Evolutionary conservation across 2,888 invertebrate species (phyloP).

Genomic region (Diplolepis rosae): DNA sequence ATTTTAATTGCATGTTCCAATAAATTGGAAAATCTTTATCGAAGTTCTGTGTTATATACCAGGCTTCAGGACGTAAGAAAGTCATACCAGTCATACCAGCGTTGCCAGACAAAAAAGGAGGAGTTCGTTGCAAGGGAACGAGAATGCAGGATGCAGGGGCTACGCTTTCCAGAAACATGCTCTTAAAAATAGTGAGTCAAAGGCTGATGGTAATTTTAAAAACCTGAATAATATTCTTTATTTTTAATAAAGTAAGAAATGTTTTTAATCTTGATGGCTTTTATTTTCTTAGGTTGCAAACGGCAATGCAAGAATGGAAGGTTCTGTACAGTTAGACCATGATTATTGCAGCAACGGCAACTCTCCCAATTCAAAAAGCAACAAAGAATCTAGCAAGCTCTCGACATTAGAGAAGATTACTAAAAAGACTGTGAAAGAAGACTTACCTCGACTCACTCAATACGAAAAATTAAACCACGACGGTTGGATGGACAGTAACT

Average conservation of each 20-base stretch:
- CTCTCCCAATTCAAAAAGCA: slow-evolving; percentile 48
- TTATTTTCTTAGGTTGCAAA: neutral
- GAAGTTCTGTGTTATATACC: slow-evolving; percentile 33
- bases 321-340: slow-evolving; percentile 76
- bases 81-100: slow-evolving; percentile 75
- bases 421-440: slow-evolving; percentile 37
- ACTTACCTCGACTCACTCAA: slow-evolving; percentile 24
- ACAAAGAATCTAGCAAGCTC: slow-evolving; percentile 32
- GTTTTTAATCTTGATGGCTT: neutral
- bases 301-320: slow-evolving; percentile 52
- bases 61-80: slow-evolving; percentile 74
- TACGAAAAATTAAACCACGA: slow-evolving; percentile 29
- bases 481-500: slow-evolving; percentile 57
- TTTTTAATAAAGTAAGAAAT: neutral
- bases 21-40: slow-evolving; percentile 15
- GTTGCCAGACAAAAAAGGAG: slow-evolving; percentile 65
- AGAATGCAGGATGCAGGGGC: slow-evolving; percentile 70
- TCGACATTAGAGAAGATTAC: slow-evolving; percentile 36
- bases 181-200: slow-evolving; percentile 56
- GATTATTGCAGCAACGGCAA: slow-evolving; percentile 75
- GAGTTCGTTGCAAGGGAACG: slow-evolving; percentile 60
- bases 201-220: too few species aligned
- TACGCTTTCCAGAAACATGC: slow-evolving; percentile 67
- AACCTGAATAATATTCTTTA: too few species aligned
- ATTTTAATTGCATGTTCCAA: slow-evolving; percentile 36